Base-by-base conservation (phyloP, 2,888 invertebrate species). In the Drosophila pseudotakahashii region DNA sequence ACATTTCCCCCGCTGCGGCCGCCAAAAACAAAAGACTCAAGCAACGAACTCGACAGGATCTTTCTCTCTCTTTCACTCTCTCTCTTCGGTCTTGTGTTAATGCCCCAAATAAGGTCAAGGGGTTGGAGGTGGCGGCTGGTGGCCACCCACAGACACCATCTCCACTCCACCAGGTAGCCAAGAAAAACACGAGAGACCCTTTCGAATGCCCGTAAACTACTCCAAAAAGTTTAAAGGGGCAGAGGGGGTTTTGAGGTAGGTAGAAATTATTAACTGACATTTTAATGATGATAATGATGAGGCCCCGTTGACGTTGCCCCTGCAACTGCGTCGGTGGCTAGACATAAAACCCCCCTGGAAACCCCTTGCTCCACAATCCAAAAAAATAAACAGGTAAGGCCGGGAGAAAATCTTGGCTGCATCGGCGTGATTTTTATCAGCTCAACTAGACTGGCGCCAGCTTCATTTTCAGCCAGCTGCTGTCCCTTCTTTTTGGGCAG, bases 221-320 rank as follows among this genome's bases (percentile, higher is more conserved):
- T 82, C 86, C 73, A 81, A 76, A 79, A 71, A 78, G 36, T 48
- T 72, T 69, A 52, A 34, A 48, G 55, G 41, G 52, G 26, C 42
- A 16, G 52, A 14, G 51, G 37, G 64, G 45, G 23, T 45, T 53
- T 45, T 66, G 54, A 64, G 63, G 62, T 59, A 74, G 67, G 79
- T 75, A 86, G 73, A 86, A 89, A 85, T 89, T 85, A 89, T 89
- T 89, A 86, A 86, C 86, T 86, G 86, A 89, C 89, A 89, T 89
- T 86, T 86, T 89, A 86, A 86, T 86, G 86, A 89, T 89, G 89
- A 89, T 89, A 89, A 86, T 89, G 86, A 89, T 89, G 85, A 77
- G 84, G 89, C 89, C 81, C 68, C 55, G 67, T 66, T 62, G 83
- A 52, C 63, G 74, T 62, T 69, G 80, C 58, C 61, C 67, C 72